These are phyloP conservation scores for Erebia epiphron DNA, from an alignment of 2,888 invertebrate genomes.

Conservation along the genomic window DNA sequence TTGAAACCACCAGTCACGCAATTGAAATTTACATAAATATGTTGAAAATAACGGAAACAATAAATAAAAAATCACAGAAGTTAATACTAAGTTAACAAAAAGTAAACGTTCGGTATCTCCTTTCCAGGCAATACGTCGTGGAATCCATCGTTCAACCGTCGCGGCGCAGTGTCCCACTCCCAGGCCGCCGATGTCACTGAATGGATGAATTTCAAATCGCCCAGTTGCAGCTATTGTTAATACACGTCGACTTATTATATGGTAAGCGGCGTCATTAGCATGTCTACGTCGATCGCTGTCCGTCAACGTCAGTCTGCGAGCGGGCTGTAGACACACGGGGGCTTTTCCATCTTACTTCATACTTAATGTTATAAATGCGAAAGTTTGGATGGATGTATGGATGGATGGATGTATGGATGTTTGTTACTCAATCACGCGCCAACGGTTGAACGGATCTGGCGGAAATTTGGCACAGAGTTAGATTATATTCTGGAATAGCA, in stretches of 20 bases:
- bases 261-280: slow-evolving; percentile 78
- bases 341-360: no score
- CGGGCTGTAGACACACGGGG: slow-evolving; percentile 41
- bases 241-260: slow-evolving; percentile 72
- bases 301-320: slow-evolving; percentile 69
- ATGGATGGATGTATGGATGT: no score
- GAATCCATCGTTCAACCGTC: slow-evolving; percentile 27
- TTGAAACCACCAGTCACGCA: no score
- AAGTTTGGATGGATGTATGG: no score
- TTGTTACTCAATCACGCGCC: no score
- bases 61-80: background rate
- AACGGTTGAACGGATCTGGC: no score
- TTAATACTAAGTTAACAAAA: background rate
- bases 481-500: no score
- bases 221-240: slow-evolving; percentile 33
- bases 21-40: no score
- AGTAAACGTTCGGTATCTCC: background rate
- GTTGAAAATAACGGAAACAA: no score
- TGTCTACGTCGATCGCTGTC: slow-evolving; percentile 70
- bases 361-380: no score
- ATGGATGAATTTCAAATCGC: slow-evolving; percentile 51
- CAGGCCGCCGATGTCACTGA: slow-evolving; percentile 31
- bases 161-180: slow-evolving; percentile 29
- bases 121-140: slow-evolving; percentile 14
- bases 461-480: no score